Percentiles rank a stretch among this genome's conserved stretches.
phyloP scores from a whole-genome alignment of 53 echinoderm and acorn worm genomes.

The Temnopleurus reevesii region DNA sequence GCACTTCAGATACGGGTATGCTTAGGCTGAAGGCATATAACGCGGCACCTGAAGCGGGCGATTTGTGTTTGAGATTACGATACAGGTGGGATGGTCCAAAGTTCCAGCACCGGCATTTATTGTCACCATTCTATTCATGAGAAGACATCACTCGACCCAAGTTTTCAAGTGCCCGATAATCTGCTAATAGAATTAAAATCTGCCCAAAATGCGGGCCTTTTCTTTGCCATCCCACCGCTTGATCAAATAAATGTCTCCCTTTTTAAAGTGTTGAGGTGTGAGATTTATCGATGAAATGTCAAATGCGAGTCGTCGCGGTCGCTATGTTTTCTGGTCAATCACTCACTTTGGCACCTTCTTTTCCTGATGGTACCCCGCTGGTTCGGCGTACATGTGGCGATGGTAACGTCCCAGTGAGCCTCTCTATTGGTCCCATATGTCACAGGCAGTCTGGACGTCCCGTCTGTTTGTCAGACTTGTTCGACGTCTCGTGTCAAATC shows the following conservation, averaged over 20 bases:
- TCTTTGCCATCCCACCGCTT: neutral
- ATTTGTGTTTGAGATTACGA: constrained; percentile 5
- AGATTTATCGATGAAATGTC: constrained; percentile 43
- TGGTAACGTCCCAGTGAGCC: neutral
- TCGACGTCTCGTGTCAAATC: no score
- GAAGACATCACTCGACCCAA: neutral
- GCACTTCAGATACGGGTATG: neutral
- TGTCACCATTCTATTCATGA: neutral
- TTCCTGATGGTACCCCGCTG: neutral
- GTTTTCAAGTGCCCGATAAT: neutral
- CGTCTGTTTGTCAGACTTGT: neutral
- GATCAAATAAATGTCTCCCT: neutral
- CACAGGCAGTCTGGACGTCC: neutral
- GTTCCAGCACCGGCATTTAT: no score
- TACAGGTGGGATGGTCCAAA: neutral
- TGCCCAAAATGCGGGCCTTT: neutral
- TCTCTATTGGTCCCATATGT: neutral
- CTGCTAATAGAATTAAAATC: constrained; percentile 18
- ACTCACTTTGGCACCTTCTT: neutral
- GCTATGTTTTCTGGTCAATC: neutral
- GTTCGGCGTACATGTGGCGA: no score
- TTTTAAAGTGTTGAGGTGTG: neutral
- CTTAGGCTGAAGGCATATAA: no score
- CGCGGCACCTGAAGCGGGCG: neutral
- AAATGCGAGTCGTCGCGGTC: constrained; percentile 15